Percentiles rank a stretch among this genome's conserved stretches.
phyloP scores from a whole-genome alignment of 2,888 invertebrate species.

The Amphimallon solstitiale region DNA sequence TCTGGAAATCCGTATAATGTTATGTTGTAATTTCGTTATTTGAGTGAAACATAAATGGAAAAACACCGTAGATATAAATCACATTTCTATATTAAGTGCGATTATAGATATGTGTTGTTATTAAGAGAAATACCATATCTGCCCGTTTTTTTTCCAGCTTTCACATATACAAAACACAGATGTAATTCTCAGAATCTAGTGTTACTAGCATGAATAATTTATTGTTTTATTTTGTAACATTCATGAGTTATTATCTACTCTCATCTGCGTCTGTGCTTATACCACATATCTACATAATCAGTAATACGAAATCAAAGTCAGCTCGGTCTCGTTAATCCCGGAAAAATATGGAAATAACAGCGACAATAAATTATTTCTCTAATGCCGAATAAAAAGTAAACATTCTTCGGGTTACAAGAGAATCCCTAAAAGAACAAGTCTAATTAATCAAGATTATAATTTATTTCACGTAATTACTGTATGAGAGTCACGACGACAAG shows the following conservation, averaged over 20 bases:
- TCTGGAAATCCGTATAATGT: too few relatives aligned
- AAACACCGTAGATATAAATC: too few relatives aligned
- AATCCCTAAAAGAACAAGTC: constrained; percentile 29
- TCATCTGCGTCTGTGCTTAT: constrained; percentile 13
- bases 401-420: constrained; percentile 29
- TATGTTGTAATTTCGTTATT: too few relatives aligned
- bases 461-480: constrained; percentile 33
- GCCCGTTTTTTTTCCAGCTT: not conserved
- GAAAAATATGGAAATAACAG: constrained; percentile 33
- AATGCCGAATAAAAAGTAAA: constrained; percentile 37
- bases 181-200: constrained; percentile 25
- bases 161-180: not conserved
- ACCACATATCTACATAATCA: constrained; percentile 24
- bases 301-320: constrained; percentile 32
- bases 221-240: constrained; percentile 35
- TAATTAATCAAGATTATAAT: constrained; percentile 40
- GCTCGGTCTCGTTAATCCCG: constrained; percentile 17
- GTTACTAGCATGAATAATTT: constrained; percentile 34
- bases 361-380: constrained; percentile 36
- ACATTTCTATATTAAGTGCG: not conserved
- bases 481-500: constrained; percentile 9
- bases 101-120: not conserved
- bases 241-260: constrained; percentile 33
- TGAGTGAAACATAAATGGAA: too few relatives aligned
- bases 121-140: not conserved